Evolutionary conservation across 2,888 invertebrate genomes (phyloP).

Genomic region (Xanthorhoe spadicearia): DNA sequence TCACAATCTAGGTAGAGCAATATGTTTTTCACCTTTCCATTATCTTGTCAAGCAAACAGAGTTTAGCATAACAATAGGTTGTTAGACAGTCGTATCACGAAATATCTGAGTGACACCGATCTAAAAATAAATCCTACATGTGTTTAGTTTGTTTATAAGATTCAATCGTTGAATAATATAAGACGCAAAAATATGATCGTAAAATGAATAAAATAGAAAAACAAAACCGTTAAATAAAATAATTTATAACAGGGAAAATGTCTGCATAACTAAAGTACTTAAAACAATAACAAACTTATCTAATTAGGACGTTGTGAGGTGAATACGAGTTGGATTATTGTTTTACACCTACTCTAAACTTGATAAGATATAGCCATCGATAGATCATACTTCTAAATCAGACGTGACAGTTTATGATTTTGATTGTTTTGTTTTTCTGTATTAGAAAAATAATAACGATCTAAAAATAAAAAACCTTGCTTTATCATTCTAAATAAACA

Average conservation of each 20-base stretch:
- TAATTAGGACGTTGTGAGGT: conserved; percentile 20
- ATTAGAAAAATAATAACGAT: background rate
- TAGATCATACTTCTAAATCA: background rate
- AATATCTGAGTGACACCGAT: conserved; percentile 9
- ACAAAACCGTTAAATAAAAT: background rate
- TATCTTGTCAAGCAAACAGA: conserved; percentile 15
- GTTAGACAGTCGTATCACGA: conserved; percentile 14
- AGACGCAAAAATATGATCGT: background rate
- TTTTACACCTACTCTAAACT: background rate
- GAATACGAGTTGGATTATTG: conserved; percentile 1
- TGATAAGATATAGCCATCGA: background rate
- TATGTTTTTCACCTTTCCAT: background rate
- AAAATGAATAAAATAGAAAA: background rate
- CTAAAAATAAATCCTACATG: background rate
- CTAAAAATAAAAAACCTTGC: too few species aligned
- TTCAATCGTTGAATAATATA: background rate
- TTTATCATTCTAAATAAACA: too few species aligned
- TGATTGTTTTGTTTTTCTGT: background rate
- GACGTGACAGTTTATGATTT: background rate
- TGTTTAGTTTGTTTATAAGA: background rate
- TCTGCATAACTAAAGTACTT: background rate
- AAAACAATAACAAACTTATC: conserved; percentile 25
- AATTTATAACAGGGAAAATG: background rate
- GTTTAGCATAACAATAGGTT: conserved; percentile 15
- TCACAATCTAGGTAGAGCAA: background rate